Percentiles rank a stretch among this genome's conserved stretches.
Conservation (phyloP, 2,888 invertebrate genomes). For the Labia minor region DNA sequence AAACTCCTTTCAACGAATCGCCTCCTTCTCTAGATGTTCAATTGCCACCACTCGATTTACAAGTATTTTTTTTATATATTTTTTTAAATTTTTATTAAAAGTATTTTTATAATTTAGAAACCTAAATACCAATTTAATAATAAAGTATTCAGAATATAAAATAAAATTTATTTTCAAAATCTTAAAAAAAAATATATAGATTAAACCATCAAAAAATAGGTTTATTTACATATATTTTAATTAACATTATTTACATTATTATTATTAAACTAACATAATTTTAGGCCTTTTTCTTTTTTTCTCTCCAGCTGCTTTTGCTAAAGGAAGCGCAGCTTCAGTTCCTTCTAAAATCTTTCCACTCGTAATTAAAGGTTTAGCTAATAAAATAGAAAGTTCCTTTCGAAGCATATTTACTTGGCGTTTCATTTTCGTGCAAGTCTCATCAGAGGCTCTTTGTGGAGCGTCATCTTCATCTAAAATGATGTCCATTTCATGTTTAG, state of each 20-base stretch:
- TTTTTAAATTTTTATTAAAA: neutral
- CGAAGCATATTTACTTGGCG: neutral
- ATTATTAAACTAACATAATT: too few species aligned
- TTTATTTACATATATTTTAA: neutral
- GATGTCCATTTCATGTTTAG: conserved; percentile 83
- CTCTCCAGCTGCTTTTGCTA: neutral
- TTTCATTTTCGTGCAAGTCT: neutral
- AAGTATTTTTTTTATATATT: neutral
- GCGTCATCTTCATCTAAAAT: conserved; percentile 63
- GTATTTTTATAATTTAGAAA: neutral
- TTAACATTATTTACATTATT: too few species aligned
- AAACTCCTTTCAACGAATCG: neutral
- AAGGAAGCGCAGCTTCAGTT: neutral
- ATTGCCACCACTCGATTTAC: neutral
- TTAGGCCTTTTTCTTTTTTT: neutral
- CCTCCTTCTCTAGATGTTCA: neutral
- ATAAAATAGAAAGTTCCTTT: neutral
- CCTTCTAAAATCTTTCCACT: neutral
- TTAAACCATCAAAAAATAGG: neutral
- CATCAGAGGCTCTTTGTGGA: neutral
- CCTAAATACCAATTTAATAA: neutral
- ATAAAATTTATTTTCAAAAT: too few species aligned
- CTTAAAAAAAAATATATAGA: too few species aligned
- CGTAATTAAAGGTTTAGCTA: neutral
- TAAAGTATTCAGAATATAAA: too few species aligned